Evolutionary conservation across 2,113 vertebrate species (phyloP).

Genomic region (Mesoclemmys tuberculata): DNA sequence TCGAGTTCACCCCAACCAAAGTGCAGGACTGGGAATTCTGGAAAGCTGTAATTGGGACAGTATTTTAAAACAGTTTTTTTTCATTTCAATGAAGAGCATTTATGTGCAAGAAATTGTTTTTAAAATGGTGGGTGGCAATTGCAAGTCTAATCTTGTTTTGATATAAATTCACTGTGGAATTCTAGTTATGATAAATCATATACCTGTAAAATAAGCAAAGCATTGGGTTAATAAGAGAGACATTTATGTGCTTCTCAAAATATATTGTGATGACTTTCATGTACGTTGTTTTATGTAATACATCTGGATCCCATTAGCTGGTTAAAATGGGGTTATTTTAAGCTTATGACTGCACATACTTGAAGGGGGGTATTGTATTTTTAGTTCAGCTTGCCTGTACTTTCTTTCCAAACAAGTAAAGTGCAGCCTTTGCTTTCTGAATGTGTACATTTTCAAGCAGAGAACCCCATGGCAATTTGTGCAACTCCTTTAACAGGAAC

Average conservation of each 20-base stretch:
- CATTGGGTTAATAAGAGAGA: not conserved
- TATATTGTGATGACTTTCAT: not conserved
- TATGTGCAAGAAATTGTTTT: not conserved
- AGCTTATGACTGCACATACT: constrained; percentile 13
- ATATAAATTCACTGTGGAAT: accelerated
- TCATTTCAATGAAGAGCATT: not conserved
- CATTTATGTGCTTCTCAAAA: not conserved
- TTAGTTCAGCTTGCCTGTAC: constrained; percentile 14
- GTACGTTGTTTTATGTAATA: not conserved
- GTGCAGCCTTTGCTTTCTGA: not conserved
- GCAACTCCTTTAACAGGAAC: not conserved
- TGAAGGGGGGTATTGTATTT: constrained; percentile 4
- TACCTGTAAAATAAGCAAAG: not conserved
- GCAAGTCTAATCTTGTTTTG: accelerated
- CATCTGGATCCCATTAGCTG: constrained; percentile 51
- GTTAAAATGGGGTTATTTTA: constrained; percentile 37
- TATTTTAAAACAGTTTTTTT: not conserved
- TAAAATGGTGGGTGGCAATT: not conserved
- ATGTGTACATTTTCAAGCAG: not conserved
- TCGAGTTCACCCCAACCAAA: not conserved
- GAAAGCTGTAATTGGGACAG: not conserved
- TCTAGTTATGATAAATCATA: accelerated
- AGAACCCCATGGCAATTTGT: not conserved
- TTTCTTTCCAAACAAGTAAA: not conserved
- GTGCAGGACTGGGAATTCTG: not conserved